Evolutionary conservation across 2,797 vertebrate genomes (phyloP), one percentile per base, ranked within the genome.

Genomic region (Takifugu rubripes): DNA sequence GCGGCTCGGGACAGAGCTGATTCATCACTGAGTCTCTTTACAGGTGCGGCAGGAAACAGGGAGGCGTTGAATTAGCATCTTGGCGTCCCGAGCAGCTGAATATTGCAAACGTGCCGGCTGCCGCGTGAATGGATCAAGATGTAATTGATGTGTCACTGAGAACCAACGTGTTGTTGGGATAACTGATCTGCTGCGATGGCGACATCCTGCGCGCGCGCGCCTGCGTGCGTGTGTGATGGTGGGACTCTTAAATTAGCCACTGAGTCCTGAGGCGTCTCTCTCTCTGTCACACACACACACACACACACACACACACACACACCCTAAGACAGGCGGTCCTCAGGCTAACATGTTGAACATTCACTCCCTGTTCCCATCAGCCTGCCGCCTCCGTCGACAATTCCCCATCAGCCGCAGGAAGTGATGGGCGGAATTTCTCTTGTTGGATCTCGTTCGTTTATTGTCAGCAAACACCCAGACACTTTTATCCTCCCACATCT

Each of bases 321-420:
- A 64, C 36, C 49, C 27, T 43, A 43, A 24, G 10, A 29, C 54
- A 57, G 55, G 31, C 27, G 49, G n/a, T 54, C 49, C 29, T 51
- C 26, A 54, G 73, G 66, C 86, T 61, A 43, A 40, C 15, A 16
- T 71, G 63, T 14, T 64, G 26, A 16, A 21, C 54, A 52, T 66
- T 88, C 84, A 82, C 68, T 77, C 87, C 70, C 82, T 84, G 66
- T 86, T 77, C 62, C 68, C 66, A 68, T 86, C 75, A 74, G 52
- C 56, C 26, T 48, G 62, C 49, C 74, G 54, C 54, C 68, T 52
- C 78, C 68, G 66, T 83, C 64, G 81, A 64, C 72, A 76, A 43
- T 31, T 52, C 52, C 64, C 61, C 71, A 63, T 57, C 64, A 58
- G 61, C 68, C 47, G 25, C 67, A 64, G 59, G 57, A 75, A 72